Conservation (phyloP, 1,140 invertebrate genomes). For the Centruroides vittatus region DNA sequence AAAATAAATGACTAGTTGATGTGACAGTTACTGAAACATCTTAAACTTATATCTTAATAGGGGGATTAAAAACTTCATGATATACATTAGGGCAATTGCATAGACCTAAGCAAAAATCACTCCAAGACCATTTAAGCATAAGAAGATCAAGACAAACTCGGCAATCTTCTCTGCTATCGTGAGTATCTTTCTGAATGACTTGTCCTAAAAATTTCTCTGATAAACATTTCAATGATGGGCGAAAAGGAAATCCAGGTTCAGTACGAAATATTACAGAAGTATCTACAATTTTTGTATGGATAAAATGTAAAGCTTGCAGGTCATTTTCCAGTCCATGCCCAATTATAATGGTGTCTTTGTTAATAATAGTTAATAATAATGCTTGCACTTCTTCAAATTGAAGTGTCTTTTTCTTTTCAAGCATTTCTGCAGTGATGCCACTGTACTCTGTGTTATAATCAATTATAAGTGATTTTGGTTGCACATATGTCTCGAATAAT, state of each 20-base stretch:
- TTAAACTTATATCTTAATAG: too few relatives aligned
- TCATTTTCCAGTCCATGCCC: constrained; percentile 96
- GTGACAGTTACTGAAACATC: too few relatives aligned
- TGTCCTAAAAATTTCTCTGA: constrained; percentile 76
- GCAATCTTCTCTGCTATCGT: too few relatives aligned
- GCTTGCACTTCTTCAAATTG: constrained; percentile 73
- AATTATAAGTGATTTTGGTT: constrained; percentile 59
- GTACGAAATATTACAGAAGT: constrained; percentile 92
- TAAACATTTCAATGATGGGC: constrained; percentile 73
- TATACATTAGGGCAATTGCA: too few relatives aligned
- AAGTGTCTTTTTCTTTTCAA: constrained; percentile 48
- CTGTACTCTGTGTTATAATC: constrained; percentile 83
- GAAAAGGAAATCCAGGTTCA: constrained; percentile 76
- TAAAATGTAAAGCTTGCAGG: constrained; percentile 81
- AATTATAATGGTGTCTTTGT: constrained; percentile 77
- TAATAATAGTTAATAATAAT: constrained; percentile 71
- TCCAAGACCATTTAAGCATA: too few relatives aligned
- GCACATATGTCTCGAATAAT: constrained; percentile 58
- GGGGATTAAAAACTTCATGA: too few relatives aligned
- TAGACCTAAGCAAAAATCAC: too few relatives aligned
- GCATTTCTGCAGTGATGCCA: constrained; percentile 65
- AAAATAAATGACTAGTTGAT: too few relatives aligned
- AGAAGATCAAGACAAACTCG: too few relatives aligned
- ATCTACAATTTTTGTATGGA: constrained; percentile 82
- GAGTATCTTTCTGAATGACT: constrained; percentile 68